Percentiles rank a stretch among this genome's conserved stretches.
Conservation (phyloP, 2,797 vertebrate species). For the Mormyrops attenuatus region DNA sequence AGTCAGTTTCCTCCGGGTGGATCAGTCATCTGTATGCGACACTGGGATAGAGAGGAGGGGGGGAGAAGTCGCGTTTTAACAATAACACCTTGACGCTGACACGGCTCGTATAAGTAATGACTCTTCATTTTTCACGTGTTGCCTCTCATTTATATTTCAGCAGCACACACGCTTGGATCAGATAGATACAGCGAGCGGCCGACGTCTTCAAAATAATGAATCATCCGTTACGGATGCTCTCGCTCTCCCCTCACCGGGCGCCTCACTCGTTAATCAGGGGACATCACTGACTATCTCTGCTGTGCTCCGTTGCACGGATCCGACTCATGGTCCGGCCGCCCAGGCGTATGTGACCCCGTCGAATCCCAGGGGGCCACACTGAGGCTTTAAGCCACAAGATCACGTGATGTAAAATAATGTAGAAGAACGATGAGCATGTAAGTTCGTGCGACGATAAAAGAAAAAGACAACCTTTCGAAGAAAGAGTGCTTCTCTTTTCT, state of each 20-base stretch:
- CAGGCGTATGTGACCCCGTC: constrained; percentile 55
- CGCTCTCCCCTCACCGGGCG: constrained; percentile 57
- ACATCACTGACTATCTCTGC: constrained; percentile 67
- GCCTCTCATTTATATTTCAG: constrained; percentile 76
- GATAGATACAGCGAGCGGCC: constrained; percentile 57
- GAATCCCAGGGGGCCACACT: constrained; percentile 33
- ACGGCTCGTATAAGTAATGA: constrained; percentile 70
- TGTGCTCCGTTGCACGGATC: constrained; percentile 36
- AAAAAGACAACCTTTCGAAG: constrained; percentile 43
- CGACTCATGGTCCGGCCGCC: constrained; percentile 58
- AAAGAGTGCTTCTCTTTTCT: not conserved
- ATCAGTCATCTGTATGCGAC: constrained; percentile 68
- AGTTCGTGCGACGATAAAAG: constrained; percentile 28
- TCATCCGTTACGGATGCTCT: constrained; percentile 72
- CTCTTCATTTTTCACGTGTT: constrained; percentile 78
- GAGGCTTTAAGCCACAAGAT: constrained; percentile 33
- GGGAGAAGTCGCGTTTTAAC: constrained; percentile 52
- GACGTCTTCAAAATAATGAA: constrained; percentile 77
- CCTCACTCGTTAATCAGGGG: constrained; percentile 76
- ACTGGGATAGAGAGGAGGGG: not conserved
- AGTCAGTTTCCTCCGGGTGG: constrained; percentile 64
- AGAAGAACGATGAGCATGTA: constrained; percentile 42
- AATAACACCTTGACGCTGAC: constrained; percentile 64
- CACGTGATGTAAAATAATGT: constrained; percentile 45
- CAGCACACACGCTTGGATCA: constrained; percentile 66